Conservation (phyloP, 2,797 vertebrate genomes). For the Loris lydekkerianus region DNA sequence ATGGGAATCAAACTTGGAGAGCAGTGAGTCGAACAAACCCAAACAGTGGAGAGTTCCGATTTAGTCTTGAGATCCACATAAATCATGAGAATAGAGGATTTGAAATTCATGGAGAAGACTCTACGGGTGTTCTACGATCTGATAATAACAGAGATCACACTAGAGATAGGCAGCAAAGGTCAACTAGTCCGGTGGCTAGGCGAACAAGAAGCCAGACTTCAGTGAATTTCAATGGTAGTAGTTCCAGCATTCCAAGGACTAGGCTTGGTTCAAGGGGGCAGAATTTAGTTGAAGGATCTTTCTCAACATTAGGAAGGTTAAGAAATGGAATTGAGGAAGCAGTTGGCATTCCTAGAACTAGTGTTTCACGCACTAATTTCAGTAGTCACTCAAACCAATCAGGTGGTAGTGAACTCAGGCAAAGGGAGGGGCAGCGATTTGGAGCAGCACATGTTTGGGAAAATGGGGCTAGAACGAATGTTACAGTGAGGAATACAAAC, state of each 20-base stretch:
- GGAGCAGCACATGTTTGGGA: slow-evolving; percentile 85
- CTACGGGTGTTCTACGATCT: slow-evolving; percentile 70
- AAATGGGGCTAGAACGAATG: slow-evolving; percentile 93
- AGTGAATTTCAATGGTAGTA: slow-evolving; percentile 57
- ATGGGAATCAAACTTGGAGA: slow-evolving; percentile 97
- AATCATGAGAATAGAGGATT: slow-evolving; percentile 94
- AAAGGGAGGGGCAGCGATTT: slow-evolving; percentile 88
- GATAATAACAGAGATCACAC: slow-evolving; percentile 75
- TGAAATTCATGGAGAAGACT: slow-evolving; percentile 82
- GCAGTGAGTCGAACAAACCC: slow-evolving; percentile 97
- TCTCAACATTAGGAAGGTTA: slow-evolving; percentile 76
- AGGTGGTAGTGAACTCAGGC: slow-evolving; percentile 82
- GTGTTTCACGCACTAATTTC: slow-evolving; percentile 77
- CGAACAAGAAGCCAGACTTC: slow-evolving; percentile 86
- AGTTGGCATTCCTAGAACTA: slow-evolving; percentile 66
- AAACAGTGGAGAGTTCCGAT: slow-evolving; percentile 96
- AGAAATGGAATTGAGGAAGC: slow-evolving; percentile 82
- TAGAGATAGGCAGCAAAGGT: slow-evolving; percentile 78
- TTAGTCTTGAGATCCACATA: slow-evolving; percentile 98
- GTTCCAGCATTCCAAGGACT: slow-evolving; percentile 74
- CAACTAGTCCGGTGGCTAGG: slow-evolving; percentile 83
- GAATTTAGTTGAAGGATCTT: slow-evolving; percentile 80
- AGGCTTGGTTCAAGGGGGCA: slow-evolving; percentile 71
- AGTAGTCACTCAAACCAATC: slow-evolving; percentile 79
- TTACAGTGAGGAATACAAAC: slow-evolving; percentile 89